A percentile compares a stretch with the other conserved stretches of the same genome.
Conservation (phyloP, 2,888 invertebrate species). For the Ectobius pallidus region DNA sequence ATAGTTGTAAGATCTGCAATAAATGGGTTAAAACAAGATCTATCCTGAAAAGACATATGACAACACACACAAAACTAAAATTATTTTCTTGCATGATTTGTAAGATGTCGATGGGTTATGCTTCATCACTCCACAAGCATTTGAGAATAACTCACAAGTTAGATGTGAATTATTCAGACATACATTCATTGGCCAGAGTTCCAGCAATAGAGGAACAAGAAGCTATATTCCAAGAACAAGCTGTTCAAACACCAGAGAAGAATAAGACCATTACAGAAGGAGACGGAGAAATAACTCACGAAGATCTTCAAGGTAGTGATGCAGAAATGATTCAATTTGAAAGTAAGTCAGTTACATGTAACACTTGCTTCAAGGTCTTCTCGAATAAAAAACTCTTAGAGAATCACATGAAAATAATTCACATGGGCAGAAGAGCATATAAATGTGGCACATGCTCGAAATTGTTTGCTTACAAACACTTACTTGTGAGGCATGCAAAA, state of each 20-base stretch:
- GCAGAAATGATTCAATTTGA: neutral
- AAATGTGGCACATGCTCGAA: slow-evolving; percentile 35
- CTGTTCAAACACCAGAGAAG: neutral
- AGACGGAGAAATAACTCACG: neutral
- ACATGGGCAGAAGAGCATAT: slow-evolving; percentile 31
- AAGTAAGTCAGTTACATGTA: neutral
- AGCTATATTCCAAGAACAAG: neutral
- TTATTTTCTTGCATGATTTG: slow-evolving; percentile 33
- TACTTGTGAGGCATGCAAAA: slow-evolving; percentile 26
- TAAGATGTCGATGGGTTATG: slow-evolving; percentile 32
- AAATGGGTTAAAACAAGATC: slow-evolving; percentile 21
- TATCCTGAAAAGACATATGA: slow-evolving; percentile 35
- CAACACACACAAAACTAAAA: slow-evolving; percentile 34
- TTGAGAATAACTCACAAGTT: slow-evolving; percentile 24
- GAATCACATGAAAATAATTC: slow-evolving; percentile 32
- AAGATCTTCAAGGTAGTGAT: neutral
- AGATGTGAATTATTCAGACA: slow-evolving; percentile 12
- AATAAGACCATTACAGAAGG: neutral
- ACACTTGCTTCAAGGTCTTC: slow-evolving; percentile 32
- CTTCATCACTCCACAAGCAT: slow-evolving; percentile 38
- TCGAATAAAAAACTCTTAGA: slow-evolving; percentile 18
- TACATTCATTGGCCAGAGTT: slow-evolving; percentile 3
- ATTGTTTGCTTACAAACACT: slow-evolving; percentile 25
- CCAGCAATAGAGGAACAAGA: slow-evolving; percentile 8
- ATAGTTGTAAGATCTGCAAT: slow-evolving; percentile 32